phyloP scores from a whole-genome alignment of 2,113 vertebrate species.

The Tachysurus vachellii region DNA sequence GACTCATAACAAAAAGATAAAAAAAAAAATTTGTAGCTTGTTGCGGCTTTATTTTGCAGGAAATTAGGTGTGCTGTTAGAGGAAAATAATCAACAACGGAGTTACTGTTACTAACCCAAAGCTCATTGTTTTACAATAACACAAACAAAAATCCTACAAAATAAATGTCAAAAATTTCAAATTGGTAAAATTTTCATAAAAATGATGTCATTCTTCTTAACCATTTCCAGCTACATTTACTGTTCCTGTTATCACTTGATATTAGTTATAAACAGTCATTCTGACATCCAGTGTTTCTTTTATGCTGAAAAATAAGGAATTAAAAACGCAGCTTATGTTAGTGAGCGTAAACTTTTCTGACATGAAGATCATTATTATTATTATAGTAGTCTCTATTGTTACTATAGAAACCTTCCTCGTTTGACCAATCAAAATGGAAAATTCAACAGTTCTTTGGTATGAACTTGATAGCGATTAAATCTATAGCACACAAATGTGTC shows the following conservation, averaged over 20 bases:
- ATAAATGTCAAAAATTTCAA: background rate
- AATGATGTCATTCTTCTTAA: background rate
- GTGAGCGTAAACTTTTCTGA: background rate
- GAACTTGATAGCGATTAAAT: background rate
- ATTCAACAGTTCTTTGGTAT: background rate
- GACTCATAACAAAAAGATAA: background rate
- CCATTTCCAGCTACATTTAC: background rate
- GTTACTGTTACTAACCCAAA: background rate
- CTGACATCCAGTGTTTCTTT: too few relatives aligned
- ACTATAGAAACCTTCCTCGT: background rate
- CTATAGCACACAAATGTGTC: background rate
- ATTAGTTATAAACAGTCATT: background rate
- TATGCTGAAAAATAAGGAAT: background rate
- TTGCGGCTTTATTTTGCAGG: background rate
- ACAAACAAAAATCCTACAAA: too few relatives aligned
- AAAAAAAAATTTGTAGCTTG: background rate
- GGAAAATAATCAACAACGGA: background rate
- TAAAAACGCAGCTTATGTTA: background rate
- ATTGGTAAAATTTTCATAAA: background rate
- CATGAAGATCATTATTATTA: background rate
- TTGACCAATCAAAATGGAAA: background rate
- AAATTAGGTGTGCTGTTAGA: background rate
- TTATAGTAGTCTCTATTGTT: background rate
- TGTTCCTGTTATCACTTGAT: background rate
- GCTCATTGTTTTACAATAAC: background rate